Conservation (phyloP, 2,888 invertebrate genomes). For the Fissipunctia ypsillon region DNA sequence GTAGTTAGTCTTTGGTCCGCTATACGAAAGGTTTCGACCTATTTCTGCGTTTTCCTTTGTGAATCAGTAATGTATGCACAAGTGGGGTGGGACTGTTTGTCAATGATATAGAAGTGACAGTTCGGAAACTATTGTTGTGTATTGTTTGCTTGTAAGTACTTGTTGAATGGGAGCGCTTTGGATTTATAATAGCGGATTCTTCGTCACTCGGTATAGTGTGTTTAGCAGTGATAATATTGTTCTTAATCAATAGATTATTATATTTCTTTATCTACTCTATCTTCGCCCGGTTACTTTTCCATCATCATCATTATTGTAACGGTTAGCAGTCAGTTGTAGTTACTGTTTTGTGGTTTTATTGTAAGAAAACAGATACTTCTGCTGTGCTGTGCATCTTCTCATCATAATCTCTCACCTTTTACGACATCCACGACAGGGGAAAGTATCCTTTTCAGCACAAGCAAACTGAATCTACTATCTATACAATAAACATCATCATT, state of each 20-base stretch:
- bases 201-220: constrained; percentile 12
- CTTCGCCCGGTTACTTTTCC: too few species aligned
- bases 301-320: too few species aligned
- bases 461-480: too few species aligned
- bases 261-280: background rate
- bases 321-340: too few species aligned
- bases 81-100: constrained; percentile 62
- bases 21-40: constrained; percentile 45
- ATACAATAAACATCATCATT: too few species aligned
- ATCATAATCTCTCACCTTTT: too few species aligned
- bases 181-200: constrained; percentile 20
- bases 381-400: too few species aligned
- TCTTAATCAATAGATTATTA: background rate
- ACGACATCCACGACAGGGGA: too few species aligned
- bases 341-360: too few species aligned
- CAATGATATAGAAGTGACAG: constrained; percentile 56
- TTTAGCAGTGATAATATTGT: background rate
- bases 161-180: constrained; percentile 40
- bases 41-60: constrained; percentile 60
- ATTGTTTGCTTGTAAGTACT: constrained; percentile 50
- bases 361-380: too few species aligned
- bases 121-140: constrained; percentile 54
- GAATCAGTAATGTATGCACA: constrained; percentile 66
- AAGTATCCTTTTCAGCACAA: too few species aligned
- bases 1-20: constrained; percentile 60